Base-by-base conservation (phyloP, 1,140 invertebrate genomes). In the Musca vetustissima region DNA sequence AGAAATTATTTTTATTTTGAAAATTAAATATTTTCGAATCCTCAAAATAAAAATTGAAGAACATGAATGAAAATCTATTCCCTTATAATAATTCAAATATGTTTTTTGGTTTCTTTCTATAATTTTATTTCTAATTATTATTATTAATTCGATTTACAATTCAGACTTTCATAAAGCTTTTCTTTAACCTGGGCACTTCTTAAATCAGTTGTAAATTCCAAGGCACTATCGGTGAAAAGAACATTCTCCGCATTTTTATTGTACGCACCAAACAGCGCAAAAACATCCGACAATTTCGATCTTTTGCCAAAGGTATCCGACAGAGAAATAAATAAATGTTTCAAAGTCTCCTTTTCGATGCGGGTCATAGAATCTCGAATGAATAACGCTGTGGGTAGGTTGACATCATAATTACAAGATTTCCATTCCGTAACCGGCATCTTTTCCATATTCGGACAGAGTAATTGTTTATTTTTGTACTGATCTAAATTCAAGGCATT, bases 281-380 rank as follows among this genome's bases (percentile, higher is more conserved):
- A 83, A 1, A 83, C 81, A 74, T 83, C 79, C 17, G 76, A 70
- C 24, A 75, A 28, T 65, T 79, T 80, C 67, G 74, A 74, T 1
- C 36, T 69, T 22, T 69, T 72, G 7, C 80, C 80, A 11, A 83
- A 83, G 47, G 75, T 75, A 11, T 75, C 72, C n/a, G 80, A 79
- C 24, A 83, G 69, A 19, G 74, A 65, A 1, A 74, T 57, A 55
- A 81, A 82, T 52, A 79, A 71, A 64, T 83, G 81, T 69, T 76
- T 80, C 9, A 81, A 70, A 15, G 75, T 80, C 21, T 81, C 77
- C 70, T 76, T 71, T 64, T 82, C 76, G 15, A 79, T 73, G 7
- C 67, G 8, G 6, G 71, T 74, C 69, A 73, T 72, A 19, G 72
- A 72, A 14, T 73, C 64, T 0, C 74, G 67, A 0, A 74, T 68